phyloP scores from a whole-genome alignment of 2,888 invertebrate species.

The Rutpela maculata region DNA sequence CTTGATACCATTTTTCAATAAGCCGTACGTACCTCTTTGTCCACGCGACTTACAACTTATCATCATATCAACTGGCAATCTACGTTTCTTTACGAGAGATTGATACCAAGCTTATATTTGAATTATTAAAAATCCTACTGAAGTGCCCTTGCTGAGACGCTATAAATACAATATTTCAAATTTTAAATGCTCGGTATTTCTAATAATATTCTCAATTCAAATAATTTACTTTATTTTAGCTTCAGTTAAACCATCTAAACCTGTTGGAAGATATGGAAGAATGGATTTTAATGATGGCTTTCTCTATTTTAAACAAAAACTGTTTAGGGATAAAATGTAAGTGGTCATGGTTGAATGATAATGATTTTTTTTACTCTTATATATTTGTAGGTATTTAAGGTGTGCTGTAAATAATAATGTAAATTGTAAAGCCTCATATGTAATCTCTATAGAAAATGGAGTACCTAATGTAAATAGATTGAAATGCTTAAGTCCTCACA shows the following conservation, averaged over 20 bases:
- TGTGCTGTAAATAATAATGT: slow-evolving; percentile 41
- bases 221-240: slow-evolving; percentile 18
- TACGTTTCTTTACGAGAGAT: too few relatives aligned
- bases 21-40: too few relatives aligned
- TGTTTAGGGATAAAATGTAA: slow-evolving; percentile 25
- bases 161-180: too few relatives aligned
- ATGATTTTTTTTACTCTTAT: not conserved
- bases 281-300: slow-evolving; percentile 29
- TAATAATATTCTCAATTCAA: slow-evolving; percentile 1
- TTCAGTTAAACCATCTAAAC: not conserved
- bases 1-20: too few relatives aligned
- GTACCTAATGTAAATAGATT: slow-evolving; percentile 1
- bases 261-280: not conserved
- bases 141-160: too few relatives aligned
- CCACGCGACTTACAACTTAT: too few relatives aligned
- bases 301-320: slow-evolving; percentile 31
- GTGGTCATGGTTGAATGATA: not conserved
- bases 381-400: slow-evolving; percentile 41
- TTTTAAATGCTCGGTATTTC: not conserved
- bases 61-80: too few relatives aligned
- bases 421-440: slow-evolving; percentile 47
- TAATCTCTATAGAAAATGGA: slow-evolving; percentile 13
- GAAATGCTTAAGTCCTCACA: slow-evolving; percentile 40
- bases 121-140: too few relatives aligned
- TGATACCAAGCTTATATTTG: too few relatives aligned